Conservation (phyloP, 1,140 invertebrate genomes). For the Drusus annulatus region DNA sequence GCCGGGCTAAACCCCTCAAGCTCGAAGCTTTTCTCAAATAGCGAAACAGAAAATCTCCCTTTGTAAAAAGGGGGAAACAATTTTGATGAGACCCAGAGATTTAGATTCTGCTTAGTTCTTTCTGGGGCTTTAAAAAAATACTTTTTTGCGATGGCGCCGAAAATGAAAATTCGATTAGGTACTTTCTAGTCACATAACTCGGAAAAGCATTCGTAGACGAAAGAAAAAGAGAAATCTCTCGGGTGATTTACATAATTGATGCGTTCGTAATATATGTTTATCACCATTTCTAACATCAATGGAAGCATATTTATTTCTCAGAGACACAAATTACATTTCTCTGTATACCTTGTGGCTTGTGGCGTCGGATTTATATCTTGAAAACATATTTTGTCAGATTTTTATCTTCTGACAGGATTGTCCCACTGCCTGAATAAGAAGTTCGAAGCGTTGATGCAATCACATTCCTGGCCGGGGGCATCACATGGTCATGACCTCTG, state of each 20-base stretch:
- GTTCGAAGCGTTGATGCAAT: too few species aligned
- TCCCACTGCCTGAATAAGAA: too few species aligned
- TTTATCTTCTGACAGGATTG: too few species aligned
- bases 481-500: too few species aligned
- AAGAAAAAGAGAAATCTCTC: constrained; percentile 1
- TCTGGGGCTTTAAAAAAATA: not conserved
- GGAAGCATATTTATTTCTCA: not conserved
- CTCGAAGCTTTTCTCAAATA: not conserved
- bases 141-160: not conserved
- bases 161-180: constrained; percentile 20
- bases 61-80: not conserved
- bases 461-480: too few species aligned
- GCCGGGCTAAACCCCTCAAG: not conserved
- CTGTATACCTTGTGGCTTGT: not conserved
- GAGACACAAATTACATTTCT: not conserved
- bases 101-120: too few species aligned
- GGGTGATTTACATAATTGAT: constrained; percentile 20
- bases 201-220: constrained; percentile 9
- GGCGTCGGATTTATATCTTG: not conserved
- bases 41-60: not conserved
- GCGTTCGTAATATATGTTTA: not conserved
- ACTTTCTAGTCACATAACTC: not conserved
- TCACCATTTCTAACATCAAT: constrained; percentile 5
- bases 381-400: too few species aligned
- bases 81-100: too few species aligned